phyloP scores from a whole-genome alignment of 2,113 vertebrate genomes.

The Brachyhypopomus gauderio region DNA sequence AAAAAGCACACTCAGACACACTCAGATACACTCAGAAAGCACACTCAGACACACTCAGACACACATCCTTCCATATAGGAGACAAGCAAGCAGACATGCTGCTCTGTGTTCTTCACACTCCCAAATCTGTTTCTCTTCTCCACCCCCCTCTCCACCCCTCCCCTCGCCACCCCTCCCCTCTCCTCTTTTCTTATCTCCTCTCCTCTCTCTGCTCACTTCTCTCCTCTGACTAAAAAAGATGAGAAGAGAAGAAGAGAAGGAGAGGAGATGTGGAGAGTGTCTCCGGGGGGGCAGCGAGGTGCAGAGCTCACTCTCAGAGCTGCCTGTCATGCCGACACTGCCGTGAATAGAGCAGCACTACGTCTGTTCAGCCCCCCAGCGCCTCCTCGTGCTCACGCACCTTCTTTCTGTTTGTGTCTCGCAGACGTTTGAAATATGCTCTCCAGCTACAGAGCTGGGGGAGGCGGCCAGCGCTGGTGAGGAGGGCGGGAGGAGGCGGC shows the following conservation, averaged over 20 bases:
- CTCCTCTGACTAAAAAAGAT: constrained; percentile 48
- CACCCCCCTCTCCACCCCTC: neutral
- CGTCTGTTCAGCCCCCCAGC: constrained; percentile 53
- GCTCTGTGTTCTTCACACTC: no score
- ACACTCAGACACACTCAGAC: no score
- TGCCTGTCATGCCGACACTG: constrained; percentile 65
- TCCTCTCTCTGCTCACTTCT: constrained; percentile 31
- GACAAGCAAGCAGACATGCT: no score
- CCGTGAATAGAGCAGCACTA: constrained; percentile 64
- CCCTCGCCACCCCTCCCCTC: neutral
- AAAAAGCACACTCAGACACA: no score
- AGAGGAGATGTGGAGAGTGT: constrained; percentile 43
- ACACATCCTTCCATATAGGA: no score
- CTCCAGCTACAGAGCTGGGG: constrained; percentile 50
- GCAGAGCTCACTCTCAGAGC: constrained; percentile 35
- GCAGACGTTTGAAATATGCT: constrained; percentile 62
- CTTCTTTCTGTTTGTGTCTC: constrained; percentile 62
- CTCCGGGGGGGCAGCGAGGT: constrained; percentile 33
- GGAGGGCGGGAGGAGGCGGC: no score
- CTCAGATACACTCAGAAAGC: no score
- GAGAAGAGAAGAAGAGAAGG: constrained; percentile 52
- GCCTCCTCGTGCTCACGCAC: constrained; percentile 48
- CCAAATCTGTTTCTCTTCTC: neutral
- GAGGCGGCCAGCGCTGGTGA: no score
- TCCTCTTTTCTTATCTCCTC: constrained; percentile 42